These are phyloP conservation scores for Myiotriccus ornatus DNA, from an alignment of 2,797 vertebrate species.

Conservation along the genomic window DNA sequence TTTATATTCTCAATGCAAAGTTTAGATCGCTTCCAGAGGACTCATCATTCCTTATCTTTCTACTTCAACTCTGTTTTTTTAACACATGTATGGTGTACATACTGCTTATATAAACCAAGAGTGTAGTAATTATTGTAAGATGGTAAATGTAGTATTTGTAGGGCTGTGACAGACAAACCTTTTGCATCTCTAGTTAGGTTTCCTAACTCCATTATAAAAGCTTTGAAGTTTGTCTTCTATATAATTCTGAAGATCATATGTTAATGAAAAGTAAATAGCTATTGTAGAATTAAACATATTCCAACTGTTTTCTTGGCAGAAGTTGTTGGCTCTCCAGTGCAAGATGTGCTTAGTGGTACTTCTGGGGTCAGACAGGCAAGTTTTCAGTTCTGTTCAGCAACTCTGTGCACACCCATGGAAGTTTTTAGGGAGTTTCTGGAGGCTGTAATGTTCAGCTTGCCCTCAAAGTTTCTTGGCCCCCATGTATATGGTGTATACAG, in stretches of 20 bases:
- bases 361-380: not conserved
- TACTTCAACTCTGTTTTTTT: not conserved
- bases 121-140: not conserved
- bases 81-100: not conserved
- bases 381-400: not conserved
- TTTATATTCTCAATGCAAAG: not conserved
- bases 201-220: not conserved
- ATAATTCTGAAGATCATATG: not conserved
- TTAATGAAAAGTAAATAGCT: not conserved
- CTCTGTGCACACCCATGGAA: not conserved
- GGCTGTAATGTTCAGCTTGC: not conserved
- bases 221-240: not conserved
- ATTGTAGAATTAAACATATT: not conserved
- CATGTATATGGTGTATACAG: fast-evolving
- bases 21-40: not conserved
- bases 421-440: not conserved
- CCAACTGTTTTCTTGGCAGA: not conserved
- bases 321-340: not conserved
- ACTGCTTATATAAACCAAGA: not conserved
- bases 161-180: not conserved
- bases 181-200: not conserved
- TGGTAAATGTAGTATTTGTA: not conserved
- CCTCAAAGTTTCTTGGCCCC: not conserved
- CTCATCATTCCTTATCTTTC: not conserved
- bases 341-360: not conserved